Base-by-base conservation (phyloP, 2,888 invertebrate genomes). In the Sclerodermus sp. region DNA sequence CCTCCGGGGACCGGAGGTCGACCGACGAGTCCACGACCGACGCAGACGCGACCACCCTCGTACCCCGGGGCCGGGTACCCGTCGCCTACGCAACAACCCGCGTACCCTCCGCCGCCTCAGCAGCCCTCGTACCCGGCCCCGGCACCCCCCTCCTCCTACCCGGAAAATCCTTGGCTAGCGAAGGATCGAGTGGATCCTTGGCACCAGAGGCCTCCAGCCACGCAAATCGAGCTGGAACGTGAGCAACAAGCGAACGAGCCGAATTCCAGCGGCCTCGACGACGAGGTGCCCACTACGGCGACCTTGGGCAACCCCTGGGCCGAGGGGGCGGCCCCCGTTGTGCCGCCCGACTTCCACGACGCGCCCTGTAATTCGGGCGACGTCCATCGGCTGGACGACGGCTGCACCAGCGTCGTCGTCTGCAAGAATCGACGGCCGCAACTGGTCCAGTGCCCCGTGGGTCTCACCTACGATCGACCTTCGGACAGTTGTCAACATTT, bases 341-440 rank as follows among this genome's bases (percentile, higher is more conserved):
- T 73, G 12, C 70, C 74, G 1, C 59, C 62, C 1, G 67, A 68
- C 14, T 47, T 70, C 42, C 60, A 51, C 8, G 62, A 57, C 5
- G 41, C 53, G 1, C 71, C 72, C 0, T 76, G 75, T 45, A 57
- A 63, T 16, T 62, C 67, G 31, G 73, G 72, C 5, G 64, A 64
- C n/a, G 42, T 75, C 1, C 69, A 73, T 41, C 67, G 66, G 41
- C 61, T 76, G 32, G 67, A 66, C 45, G 68, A 74, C 0, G 43
- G 63, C 17, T 76, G 75, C 49, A 64, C 67, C 16, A 70, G 57
- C 38, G 74, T 76, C 4, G 62, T 74, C 2, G 67, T 73, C 9
- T 76, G 75, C 29, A 66, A 71, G 23, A 62, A 64, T 23, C 55
- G 55, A 13, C 57, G 64, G 29, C 73, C 72, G 4, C 68, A 71